Evolutionary conservation across 2,797 vertebrate genomes (phyloP).

Genomic region (Trachurus trachurus): DNA sequence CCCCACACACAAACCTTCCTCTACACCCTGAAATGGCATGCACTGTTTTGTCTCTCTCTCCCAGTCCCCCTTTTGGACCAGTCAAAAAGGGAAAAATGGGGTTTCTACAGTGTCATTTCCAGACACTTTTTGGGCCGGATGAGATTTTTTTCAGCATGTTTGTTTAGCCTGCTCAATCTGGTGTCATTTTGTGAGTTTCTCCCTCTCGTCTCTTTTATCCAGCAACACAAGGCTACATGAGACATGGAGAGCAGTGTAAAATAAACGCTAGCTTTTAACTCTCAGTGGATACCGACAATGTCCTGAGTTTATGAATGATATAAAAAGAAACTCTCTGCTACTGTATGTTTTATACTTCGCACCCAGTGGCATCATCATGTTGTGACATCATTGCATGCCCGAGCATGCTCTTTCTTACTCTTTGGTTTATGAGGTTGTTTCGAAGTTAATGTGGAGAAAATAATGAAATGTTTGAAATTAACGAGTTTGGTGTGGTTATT

Average conservation of each 20-base stretch:
- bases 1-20: constrained; percentile 10
- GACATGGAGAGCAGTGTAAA: constrained; percentile 85
- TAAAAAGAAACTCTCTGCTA: constrained; percentile 83
- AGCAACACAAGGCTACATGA: constrained; percentile 83
- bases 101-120: constrained; percentile 80
- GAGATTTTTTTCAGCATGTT: constrained; percentile 88
- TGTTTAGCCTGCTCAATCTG: constrained; percentile 88
- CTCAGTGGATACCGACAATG: constrained; percentile 83
- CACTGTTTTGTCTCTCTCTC: constrained; percentile 80
- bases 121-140: constrained; percentile 79
- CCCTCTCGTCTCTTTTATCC: constrained; percentile 80
- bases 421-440: constrained; percentile 91
- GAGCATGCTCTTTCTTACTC: constrained; percentile 90
- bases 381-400: constrained; percentile 91
- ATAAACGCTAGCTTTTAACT: constrained; percentile 87
- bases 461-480: constrained; percentile 90
- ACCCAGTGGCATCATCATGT: constrained; percentile 89
- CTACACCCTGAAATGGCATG: constrained; percentile 81
- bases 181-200: constrained; percentile 86
- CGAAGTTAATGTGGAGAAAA: constrained; percentile 88
- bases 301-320: constrained; percentile 87
- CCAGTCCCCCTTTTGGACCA: constrained; percentile 62
- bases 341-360: constrained; percentile 90
- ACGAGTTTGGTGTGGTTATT: constrained; percentile 71
- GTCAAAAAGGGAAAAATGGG: constrained; percentile 65